Evolutionary conservation across 1,140 invertebrate genomes (phyloP).

Genomic region (Branchinecta lindahli): DNA sequence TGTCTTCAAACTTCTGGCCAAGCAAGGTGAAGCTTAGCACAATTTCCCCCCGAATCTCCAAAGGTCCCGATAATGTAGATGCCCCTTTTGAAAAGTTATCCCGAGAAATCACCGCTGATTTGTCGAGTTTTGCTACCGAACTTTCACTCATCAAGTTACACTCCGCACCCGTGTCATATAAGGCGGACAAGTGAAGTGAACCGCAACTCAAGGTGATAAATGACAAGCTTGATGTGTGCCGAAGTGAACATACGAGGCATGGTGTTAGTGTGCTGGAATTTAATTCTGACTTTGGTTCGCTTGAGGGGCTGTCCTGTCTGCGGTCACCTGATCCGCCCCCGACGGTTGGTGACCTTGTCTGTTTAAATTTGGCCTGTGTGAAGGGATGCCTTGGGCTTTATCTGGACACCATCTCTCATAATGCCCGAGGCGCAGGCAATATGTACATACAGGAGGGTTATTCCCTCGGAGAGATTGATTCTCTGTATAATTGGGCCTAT

Average conservation of each 20-base stretch:
- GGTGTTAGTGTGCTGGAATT: background rate
- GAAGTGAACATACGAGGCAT: background rate
- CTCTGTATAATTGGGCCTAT: too few relatives aligned
- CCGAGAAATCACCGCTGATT: background rate
- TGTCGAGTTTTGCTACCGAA: background rate
- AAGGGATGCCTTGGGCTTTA: too few relatives aligned
- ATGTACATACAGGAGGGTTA: too few relatives aligned
- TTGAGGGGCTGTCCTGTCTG: background rate
- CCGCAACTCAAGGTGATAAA: background rate
- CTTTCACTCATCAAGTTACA: background rate
- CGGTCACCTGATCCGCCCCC: background rate
- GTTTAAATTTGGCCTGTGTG: background rate
- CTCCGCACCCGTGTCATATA: background rate
- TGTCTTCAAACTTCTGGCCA: background rate
- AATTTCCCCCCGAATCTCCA: background rate
- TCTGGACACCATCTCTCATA: too few relatives aligned
- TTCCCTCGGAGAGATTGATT: too few relatives aligned
- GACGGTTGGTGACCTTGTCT: background rate
- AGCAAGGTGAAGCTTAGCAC: background rate
- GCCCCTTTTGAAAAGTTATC: background rate
- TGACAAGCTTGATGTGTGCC: background rate
- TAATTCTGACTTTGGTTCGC: background rate
- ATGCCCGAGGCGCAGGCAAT: too few relatives aligned
- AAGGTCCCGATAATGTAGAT: background rate
- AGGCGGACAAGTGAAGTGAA: background rate